phyloP scores from a whole-genome alignment of 2,797 vertebrate genomes.

The Phataginus tricuspis region DNA sequence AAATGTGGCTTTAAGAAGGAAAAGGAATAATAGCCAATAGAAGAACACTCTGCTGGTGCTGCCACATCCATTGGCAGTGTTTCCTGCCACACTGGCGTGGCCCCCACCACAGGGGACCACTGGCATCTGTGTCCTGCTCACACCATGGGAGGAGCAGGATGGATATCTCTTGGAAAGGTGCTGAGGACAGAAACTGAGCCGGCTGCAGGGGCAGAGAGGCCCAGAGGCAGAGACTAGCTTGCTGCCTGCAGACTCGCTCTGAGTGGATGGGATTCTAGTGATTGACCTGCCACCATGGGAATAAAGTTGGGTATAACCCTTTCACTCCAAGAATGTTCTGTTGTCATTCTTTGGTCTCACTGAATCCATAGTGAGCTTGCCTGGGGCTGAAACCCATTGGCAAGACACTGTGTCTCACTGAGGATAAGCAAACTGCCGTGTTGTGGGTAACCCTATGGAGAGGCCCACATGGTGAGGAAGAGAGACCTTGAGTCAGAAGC shows the following conservation, averaged over 20 bases:
- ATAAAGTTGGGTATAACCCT: too few relatives aligned
- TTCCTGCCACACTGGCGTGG: neutral
- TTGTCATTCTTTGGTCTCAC: too few relatives aligned
- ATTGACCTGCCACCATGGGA: too few relatives aligned
- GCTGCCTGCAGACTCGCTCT: too few relatives aligned
- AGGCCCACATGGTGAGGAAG: neutral
- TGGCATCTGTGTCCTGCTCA: neutral
- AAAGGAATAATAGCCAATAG: conserved; percentile 47
- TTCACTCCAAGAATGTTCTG: too few relatives aligned
- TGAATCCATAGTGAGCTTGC: too few relatives aligned
- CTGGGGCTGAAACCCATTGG: too few relatives aligned
- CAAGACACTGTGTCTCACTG: too few relatives aligned
- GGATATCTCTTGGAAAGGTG: conserved; percentile 19
- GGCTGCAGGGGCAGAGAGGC: too few relatives aligned
- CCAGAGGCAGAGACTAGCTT: too few relatives aligned
- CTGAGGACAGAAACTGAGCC: too few relatives aligned
- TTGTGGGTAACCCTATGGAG: neutral
- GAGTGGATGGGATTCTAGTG: too few relatives aligned
- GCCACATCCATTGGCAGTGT: neutral
- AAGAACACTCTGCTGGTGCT: neutral
- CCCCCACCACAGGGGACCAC: neutral
- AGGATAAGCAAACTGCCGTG: neutral
- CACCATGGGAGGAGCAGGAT: accelerated
- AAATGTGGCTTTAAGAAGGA: conserved; percentile 48
- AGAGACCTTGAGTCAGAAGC: neutral